Base-by-base conservation (phyloP, 2,113 vertebrate genomes). In the Casuarius casuarius region DNA sequence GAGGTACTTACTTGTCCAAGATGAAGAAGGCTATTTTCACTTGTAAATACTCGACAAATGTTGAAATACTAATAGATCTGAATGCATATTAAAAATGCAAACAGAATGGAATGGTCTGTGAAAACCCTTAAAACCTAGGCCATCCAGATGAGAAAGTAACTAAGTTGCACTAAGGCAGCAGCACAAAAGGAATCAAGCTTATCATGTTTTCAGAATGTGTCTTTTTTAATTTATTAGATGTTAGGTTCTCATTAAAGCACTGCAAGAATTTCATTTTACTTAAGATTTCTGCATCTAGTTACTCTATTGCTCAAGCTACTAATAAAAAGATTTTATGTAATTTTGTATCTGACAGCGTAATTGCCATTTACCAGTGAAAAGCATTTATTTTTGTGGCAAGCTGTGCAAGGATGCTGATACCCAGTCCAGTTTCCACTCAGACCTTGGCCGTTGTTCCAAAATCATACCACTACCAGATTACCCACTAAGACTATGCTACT, bases 131-230 rank as follows among this genome's bases (percentile, higher is more conserved):
- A 90, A 83, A 75, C 5, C 16, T 65, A 87, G 72, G 21, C 35
- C n/a, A 68, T 54, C 4, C 26, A 77, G 48, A 18, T 28, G 63
- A 52, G 49, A 70, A 78, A 81, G 33, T n/a, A 77, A 4, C 22
- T 54, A 79, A 31, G 7, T 0, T 77, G 59, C 14, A 87, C 84
- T 51, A 75, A 79, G 48, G 87, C 6, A 77, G 15, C 38, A 89
- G 22, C 28, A 63, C 28, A 14, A 82, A 78, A 67, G 22, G 21
- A 59, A 72, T 91, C 46, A 77, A 86, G 26, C 10, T 81, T 9
- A 58, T 9, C 0, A 0, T 44, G 15, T 5, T 1, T 42, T 31
- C 54, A 78, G 62, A 46, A 71, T 10, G 9, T 1, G 3, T 28
- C 29, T 46, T 82, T 66, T 79, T 38, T 16, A 58, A 49, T 71